phyloP scores from a whole-genome alignment of 2,888 invertebrate genomes.

The Agrochola lychnidis region DNA sequence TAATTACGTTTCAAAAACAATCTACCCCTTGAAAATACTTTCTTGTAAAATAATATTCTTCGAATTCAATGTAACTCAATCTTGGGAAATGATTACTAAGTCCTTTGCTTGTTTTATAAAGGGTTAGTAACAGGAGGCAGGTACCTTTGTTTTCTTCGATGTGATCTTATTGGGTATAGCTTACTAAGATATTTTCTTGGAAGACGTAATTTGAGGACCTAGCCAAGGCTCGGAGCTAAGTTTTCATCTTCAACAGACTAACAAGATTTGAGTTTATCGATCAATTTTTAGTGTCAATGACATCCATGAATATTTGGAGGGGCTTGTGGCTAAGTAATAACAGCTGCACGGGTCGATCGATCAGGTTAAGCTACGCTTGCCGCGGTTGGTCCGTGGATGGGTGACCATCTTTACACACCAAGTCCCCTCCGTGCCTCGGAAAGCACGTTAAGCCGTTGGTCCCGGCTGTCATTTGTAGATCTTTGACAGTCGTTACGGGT shows the following conservation, averaged over 20 bases:
- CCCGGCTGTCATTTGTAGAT: too few relatives aligned
- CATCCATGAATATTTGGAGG: too few relatives aligned
- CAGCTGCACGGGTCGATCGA: too few relatives aligned
- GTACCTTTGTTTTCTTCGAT: neutral
- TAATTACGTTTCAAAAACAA: conserved; percentile 36
- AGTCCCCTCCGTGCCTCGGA: too few relatives aligned
- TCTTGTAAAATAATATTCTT: conserved; percentile 44
- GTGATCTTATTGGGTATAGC: neutral
- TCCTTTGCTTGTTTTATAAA: conserved; percentile 17
- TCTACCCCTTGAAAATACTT: conserved; percentile 25
- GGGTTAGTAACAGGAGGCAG: conserved; percentile 13
- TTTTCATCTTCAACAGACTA: neutral
- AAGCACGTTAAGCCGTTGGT: too few relatives aligned
- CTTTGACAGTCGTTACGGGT: too few relatives aligned
- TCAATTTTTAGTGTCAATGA: too few relatives aligned
- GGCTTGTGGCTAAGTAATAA: too few relatives aligned
- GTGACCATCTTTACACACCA: too few relatives aligned
- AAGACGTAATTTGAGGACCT: conserved; percentile 12
- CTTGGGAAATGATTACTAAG: conserved; percentile 4
- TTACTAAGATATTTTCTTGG: conserved; percentile 5
- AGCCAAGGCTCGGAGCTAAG: neutral
- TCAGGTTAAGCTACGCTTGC: too few relatives aligned
- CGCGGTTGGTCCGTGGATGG: too few relatives aligned
- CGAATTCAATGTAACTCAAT: conserved; percentile 36
- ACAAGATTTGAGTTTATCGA: too few relatives aligned